phyloP scores from a whole-genome alignment of 2,797 vertebrate genomes.

The Semaprochilodus insignis region DNA sequence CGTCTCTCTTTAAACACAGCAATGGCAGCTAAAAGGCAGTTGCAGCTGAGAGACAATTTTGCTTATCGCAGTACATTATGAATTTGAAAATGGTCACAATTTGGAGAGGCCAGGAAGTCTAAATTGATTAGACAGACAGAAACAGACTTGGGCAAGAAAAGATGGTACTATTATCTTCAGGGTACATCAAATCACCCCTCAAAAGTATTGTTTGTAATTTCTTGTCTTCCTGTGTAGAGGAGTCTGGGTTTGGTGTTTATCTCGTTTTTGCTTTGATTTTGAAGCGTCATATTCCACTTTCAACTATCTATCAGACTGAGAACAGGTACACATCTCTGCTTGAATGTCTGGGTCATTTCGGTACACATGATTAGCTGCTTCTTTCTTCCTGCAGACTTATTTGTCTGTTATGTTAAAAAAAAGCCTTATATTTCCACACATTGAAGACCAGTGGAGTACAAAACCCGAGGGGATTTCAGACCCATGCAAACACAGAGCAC shows the following conservation, averaged over 20 bases:
- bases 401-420: constrained; percentile 46
- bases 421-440: constrained; percentile 39
- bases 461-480: constrained; percentile 45
- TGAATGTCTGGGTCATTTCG: constrained; percentile 40
- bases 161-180: neutral
- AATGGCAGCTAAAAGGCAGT: neutral
- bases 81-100: neutral
- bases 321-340: constrained; percentile 21
- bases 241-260: constrained; percentile 14
- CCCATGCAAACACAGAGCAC: constrained; percentile 37
- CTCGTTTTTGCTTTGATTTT: constrained; percentile 11
- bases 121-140: neutral
- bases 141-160: neutral
- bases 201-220: neutral
- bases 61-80: neutral
- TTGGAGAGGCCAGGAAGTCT: neutral
- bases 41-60: neutral
- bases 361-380: constrained; percentile 24
- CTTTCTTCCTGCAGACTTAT: constrained; percentile 35
- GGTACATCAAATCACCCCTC: neutral
- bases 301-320: constrained; percentile 34
- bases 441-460: constrained; percentile 48
- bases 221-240: neutral
- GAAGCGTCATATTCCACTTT: constrained; percentile 25
- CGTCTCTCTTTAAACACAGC: neutral